These are phyloP conservation scores for Stictonetta naevosa DNA, from an alignment of 2,113 vertebrate genomes.

Conservation along the genomic window DNA sequence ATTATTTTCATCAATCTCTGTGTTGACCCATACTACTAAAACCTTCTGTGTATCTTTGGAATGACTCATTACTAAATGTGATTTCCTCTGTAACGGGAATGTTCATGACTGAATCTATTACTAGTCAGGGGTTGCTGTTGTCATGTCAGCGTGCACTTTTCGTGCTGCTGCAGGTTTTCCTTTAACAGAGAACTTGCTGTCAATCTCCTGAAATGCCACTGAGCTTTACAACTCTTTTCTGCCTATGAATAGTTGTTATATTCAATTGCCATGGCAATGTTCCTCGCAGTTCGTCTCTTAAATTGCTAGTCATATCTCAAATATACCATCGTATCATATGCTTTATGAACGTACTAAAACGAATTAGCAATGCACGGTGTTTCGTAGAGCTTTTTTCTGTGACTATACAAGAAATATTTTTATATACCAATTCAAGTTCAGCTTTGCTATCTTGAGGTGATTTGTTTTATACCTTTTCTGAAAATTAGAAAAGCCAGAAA, in stretches of 20 bases:
- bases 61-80: background rate
- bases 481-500: background rate
- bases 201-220: constrained; percentile 37
- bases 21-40: background rate
- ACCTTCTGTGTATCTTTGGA: background rate
- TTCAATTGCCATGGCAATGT: constrained; percentile 47
- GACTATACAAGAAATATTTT: background rate
- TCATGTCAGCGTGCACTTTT: background rate
- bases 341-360: background rate
- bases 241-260: constrained; percentile 27
- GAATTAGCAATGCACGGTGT: background rate
- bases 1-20: background rate
- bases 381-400: background rate
- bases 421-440: background rate
- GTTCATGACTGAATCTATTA: background rate
- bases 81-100: background rate
- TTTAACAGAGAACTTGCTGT: constrained; percentile 19
- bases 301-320: background rate
- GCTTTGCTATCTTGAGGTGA: background rate
- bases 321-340: background rate
- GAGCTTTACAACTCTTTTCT: constrained; percentile 51
- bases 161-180: background rate
- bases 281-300: background rate
- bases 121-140: background rate
- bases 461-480: background rate